phyloP scores from a whole-genome alignment of 2,888 invertebrate species.

The Phyllotreta cruciferae region DNA sequence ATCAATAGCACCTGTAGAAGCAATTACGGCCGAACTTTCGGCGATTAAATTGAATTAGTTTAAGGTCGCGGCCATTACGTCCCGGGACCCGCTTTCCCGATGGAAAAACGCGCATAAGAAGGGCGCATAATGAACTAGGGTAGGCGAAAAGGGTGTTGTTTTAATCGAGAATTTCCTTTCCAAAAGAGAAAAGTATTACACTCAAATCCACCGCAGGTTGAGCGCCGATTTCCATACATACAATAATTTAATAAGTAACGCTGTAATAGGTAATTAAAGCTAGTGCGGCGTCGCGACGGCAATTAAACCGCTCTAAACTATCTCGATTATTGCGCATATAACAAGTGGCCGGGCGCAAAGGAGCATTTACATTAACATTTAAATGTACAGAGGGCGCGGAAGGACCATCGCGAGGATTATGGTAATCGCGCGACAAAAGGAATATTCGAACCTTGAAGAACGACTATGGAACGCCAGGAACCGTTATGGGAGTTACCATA shows the following conservation, averaged over 20 bases:
- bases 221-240: no score
- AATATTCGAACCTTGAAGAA: conserved; percentile 44
- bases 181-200: no score
- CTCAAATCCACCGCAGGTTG: no score
- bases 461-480: conserved; percentile 44
- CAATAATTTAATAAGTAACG: no score
- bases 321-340: conserved; percentile 53
- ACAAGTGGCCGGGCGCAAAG: conserved; percentile 44
- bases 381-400: conserved; percentile 44
- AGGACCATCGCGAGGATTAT: conserved; percentile 46
- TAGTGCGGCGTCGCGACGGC: conserved; percentile 15
- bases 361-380: conserved; percentile 50
- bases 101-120: no score
- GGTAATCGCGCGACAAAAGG: conserved; percentile 47
- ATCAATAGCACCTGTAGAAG: conserved; percentile 58
- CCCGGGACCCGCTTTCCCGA: no score
- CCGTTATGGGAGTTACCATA: conserved; percentile 25
- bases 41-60: conserved; percentile 25
- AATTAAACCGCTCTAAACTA: conserved; percentile 51
- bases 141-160: no score
- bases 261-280: no score
- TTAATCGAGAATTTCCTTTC: no score
- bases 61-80: conserved; percentile 11
- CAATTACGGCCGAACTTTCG: conserved; percentile 54
- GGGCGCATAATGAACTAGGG: no score